Evolutionary conservation across 35 echinoderm and acorn worm species (phyloP).

Genomic region (Anneissia japonica): DNA sequence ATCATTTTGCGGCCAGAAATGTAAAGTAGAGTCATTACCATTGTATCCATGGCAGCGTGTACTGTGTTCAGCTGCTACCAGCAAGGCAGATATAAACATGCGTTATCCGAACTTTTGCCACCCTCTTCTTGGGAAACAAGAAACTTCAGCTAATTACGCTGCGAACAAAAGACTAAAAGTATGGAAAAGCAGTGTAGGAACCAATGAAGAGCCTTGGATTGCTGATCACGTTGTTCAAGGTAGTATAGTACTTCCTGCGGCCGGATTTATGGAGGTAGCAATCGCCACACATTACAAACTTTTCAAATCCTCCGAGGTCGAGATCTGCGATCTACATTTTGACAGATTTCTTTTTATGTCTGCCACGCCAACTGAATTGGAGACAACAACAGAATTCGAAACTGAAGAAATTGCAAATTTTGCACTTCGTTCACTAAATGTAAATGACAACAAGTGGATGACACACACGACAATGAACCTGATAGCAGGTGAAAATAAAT

Average conservation of each 20-base stretch:
- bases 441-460: not conserved
- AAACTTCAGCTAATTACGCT: not conserved
- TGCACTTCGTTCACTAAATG: not conserved
- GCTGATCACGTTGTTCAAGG: not conserved
- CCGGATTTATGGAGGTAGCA: not conserved
- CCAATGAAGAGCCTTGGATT: not conserved
- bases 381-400: not conserved
- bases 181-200: not conserved
- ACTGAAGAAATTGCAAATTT: not conserved
- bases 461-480: not conserved
- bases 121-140: not conserved
- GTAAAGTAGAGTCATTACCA: not conserved
- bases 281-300: not conserved
- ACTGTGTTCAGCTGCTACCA: not conserved
- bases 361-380: not conserved
- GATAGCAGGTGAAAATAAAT: not conserved
- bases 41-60: constrained; percentile 15
- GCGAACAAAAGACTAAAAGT: not conserved
- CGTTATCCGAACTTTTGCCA: not conserved
- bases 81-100: too few relatives aligned
- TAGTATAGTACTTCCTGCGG: not conserved
- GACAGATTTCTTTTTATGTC: constrained; percentile 7
- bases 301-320: not conserved
- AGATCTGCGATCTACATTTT: not conserved
- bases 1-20: not conserved